phyloP scores from a whole-genome alignment of 2,888 invertebrate species.

The Tetheella fluctuosa region DNA sequence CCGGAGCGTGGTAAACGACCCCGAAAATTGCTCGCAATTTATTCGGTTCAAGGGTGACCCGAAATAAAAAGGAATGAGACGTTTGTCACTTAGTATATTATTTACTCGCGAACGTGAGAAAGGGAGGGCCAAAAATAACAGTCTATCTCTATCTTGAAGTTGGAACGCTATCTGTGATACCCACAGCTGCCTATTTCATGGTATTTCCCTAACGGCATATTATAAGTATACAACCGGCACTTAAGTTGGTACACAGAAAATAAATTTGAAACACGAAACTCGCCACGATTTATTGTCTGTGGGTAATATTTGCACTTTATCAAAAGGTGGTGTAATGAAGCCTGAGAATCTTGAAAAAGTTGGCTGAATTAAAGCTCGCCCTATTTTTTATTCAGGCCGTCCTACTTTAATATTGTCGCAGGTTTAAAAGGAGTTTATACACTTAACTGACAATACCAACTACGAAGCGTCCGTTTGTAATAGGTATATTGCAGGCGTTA shows the following conservation, averaged over 20 bases:
- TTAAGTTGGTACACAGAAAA: constrained; percentile 35
- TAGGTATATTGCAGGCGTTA: no score
- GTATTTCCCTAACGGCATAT: constrained; percentile 49
- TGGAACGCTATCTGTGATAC: constrained; percentile 21
- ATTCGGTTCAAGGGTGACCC: constrained; percentile 78
- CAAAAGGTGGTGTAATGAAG: constrained; percentile 25
- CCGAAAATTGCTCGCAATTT: constrained; percentile 79
- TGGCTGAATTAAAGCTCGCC: constrained; percentile 5
- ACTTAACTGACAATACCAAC: constrained; percentile 10
- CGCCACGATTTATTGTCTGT: constrained; percentile 35
- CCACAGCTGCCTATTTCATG: constrained; percentile 32
- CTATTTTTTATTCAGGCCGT: constrained; percentile 10
- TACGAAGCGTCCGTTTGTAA: no score
- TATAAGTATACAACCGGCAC: constrained; percentile 42
- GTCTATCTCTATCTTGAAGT: constrained; percentile 30
- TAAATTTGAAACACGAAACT: constrained; percentile 39
- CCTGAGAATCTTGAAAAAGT: constrained; percentile 17
- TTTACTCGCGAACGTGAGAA: constrained; percentile 61
- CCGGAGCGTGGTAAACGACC: constrained; percentile 75
- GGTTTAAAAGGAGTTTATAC: background rate
- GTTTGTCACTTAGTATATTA: constrained; percentile 78
- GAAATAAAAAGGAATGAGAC: constrained; percentile 71
- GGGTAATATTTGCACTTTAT: constrained; percentile 25
- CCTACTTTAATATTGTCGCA: background rate
- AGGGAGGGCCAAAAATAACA: constrained; percentile 48